phyloP scores from a whole-genome alignment of 2,797 vertebrate species.

The Pseudocheirus occidentalis region DNA sequence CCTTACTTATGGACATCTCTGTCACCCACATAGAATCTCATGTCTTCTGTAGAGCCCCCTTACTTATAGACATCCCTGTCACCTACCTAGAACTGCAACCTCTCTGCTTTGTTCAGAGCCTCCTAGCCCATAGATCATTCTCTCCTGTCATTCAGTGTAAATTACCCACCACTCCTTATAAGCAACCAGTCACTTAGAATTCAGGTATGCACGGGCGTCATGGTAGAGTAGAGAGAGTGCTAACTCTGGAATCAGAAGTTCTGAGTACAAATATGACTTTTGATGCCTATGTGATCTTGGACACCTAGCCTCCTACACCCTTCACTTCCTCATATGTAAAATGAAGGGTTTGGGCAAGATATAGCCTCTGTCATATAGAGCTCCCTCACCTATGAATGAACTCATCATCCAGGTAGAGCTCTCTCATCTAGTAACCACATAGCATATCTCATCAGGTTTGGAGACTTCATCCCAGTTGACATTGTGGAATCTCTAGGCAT shows the following conservation, averaged over 20 bases:
- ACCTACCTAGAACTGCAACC: too few relatives aligned
- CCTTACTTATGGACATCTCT: not conserved
- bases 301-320: not conserved
- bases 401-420: not conserved
- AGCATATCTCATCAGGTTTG: not conserved
- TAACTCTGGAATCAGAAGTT: not conserved
- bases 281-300: not conserved
- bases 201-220: not conserved
- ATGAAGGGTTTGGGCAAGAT: not conserved
- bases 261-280: not conserved
- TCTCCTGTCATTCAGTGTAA: not conserved
- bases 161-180: not conserved
- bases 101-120: not conserved
- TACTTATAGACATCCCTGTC: too few relatives aligned
- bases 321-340: not conserved
- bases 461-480: not conserved
- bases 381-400: not conserved
- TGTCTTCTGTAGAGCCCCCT: not conserved
- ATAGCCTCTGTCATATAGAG: not conserved
- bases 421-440: not conserved
- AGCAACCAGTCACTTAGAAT: not conserved
- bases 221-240: not conserved
- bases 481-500: not conserved
- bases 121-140: too few relatives aligned
- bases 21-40: too few relatives aligned